Base-by-base conservation (phyloP, 2,888 invertebrate genomes). In the Plagiodera versicolora region DNA sequence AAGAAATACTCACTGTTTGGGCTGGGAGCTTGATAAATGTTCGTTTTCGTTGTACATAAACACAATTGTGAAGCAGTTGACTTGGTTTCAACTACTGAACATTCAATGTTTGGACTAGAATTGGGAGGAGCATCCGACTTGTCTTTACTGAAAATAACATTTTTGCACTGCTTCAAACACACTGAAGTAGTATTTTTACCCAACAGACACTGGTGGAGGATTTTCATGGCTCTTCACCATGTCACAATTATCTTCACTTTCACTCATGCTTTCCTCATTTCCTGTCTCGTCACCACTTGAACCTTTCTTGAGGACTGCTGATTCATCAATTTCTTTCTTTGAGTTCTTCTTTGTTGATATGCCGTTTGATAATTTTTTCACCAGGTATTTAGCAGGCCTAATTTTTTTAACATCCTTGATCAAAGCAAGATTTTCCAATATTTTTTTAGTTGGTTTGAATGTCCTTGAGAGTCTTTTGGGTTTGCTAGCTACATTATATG, bases 381-480 rank as follows among this genome's bases (percentile, higher is more conserved):
- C 61, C 47, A 39, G 1, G 17, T 20, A 51, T 51, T 59, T 52
- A 14, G 28, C 17, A 45, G 46, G 54, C 59, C 56, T 57, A 16
- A 67, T 68, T 44, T 54, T 67, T 58, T 70, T 73, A 46, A 71
- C 74, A 32, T 68, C 67, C 64, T 75, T 76, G 16, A 75, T 75
- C 47, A 75, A 69, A 19, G 87, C 87, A 70, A 88, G 84, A 73
- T 88, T 88, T 18, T 87, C 88, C 19, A 88, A 78, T 48, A 88
- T 84, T 76, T 89, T 89, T 6, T 86, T 84, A 2, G 88, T 89
- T 6, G 88, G 87, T 74, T 88, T 89, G 55, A 88, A 84, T 56
- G 86, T 83, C 3, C 88, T 81, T 56, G 82, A 81, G 17, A 83
- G 77, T 55, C 85, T 79, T 70, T 84, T 78, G 1, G 79, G 77